These are phyloP conservation scores for Parnassius smintheus DNA, from an alignment of 2,888 invertebrate genomes.

Conservation along the genomic window DNA sequence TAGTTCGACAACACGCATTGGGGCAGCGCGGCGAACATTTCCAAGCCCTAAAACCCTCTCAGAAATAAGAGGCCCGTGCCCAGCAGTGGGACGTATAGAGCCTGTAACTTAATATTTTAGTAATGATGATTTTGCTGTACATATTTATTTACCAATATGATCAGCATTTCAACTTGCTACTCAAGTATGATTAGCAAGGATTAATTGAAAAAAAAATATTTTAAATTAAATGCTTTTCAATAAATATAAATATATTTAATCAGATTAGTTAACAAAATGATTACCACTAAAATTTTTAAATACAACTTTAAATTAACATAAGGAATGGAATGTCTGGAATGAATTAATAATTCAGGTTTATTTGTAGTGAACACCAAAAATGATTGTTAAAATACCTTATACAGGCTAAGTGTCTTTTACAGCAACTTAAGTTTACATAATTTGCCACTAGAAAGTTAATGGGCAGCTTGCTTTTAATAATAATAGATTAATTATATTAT, in stretches of 20 bases:
- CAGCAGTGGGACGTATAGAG: too few relatives aligned
- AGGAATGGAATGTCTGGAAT: conserved; percentile 23
- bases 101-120: too few relatives aligned
- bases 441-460: neutral
- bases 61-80: too few relatives aligned
- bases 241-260: conserved; percentile 21
- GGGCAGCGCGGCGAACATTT: too few relatives aligned
- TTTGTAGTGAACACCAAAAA: conserved; percentile 8
- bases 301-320: conserved; percentile 12
- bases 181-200: too few relatives aligned
- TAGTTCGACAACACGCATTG: too few relatives aligned
- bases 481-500: neutral
- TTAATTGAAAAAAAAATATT: neutral
- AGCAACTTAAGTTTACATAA: too few relatives aligned
- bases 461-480: neutral
- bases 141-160: too few relatives aligned
- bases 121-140: too few relatives aligned
- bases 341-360: conserved; percentile 6
- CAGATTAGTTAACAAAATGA: conserved; percentile 18
- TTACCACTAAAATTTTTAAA: conserved; percentile 5
- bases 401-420: too few relatives aligned
- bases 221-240: conserved; percentile 2
- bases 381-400: neutral
- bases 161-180: too few relatives aligned
- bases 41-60: too few relatives aligned